Evolutionary conservation across 37 sponge, comb jelly and placozoan genomes (phyloP).

Genomic region (Aplysina aerophoba): DNA sequence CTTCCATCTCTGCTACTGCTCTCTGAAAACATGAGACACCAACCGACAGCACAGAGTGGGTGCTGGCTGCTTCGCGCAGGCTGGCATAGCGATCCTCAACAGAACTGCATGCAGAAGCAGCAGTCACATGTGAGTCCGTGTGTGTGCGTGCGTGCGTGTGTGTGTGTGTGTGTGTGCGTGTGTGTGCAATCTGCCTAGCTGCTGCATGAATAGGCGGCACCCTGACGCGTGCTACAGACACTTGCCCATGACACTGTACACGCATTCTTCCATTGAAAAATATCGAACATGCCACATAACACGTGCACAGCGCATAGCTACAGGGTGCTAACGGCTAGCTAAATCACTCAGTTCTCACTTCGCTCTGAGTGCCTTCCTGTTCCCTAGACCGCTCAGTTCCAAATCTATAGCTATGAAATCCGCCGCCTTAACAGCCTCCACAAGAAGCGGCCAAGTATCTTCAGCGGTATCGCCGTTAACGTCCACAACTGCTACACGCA

Average conservation of each 20-base stretch:
- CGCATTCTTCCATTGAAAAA: no score
- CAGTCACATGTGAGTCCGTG: no score
- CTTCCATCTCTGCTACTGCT: neutral
- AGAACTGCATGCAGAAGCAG: conserved; percentile 38
- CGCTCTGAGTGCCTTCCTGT: neutral
- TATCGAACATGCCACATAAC: no score
- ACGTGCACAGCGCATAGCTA: no score
- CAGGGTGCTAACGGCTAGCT: no score
- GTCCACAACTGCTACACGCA: conserved; percentile 46
- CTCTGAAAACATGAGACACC: conserved; percentile 73
- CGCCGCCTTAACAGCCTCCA: conserved; percentile 53
- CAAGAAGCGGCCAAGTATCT: conserved; percentile 59
- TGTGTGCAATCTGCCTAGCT: no score
- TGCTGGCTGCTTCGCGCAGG: conserved; percentile 52
- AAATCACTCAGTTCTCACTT: conserved; percentile 8
- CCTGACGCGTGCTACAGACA: no score
- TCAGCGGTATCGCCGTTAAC: conserved; percentile 34
- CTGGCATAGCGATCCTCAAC: conserved; percentile 75
- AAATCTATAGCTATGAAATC: conserved; percentile 80
- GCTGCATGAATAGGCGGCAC: no score
- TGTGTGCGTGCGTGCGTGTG: no score
- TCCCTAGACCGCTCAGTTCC: conserved; percentile 90
- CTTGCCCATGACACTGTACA: no score
- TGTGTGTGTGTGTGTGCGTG: no score
- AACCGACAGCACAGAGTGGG: conserved; percentile 71